Evolutionary conservation across 2,113 vertebrate genomes (phyloP).

Genomic region (Synchiropus splendidus): DNA sequence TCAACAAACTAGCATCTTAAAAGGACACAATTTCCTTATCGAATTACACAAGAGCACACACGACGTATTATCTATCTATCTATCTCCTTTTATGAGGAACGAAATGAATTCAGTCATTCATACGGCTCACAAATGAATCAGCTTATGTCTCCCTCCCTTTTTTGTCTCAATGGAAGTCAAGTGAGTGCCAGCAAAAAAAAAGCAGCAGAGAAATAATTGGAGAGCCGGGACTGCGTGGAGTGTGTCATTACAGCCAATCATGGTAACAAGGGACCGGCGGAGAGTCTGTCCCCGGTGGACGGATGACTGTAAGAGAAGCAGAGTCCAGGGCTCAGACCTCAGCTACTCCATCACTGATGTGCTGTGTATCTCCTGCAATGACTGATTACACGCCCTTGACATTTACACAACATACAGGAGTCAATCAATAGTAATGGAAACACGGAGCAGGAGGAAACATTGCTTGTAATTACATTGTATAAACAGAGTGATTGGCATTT

Average conservation of each 20-base stretch:
- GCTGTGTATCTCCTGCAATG: too few relatives aligned
- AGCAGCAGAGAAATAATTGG: conserved; percentile 47
- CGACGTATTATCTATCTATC: too few relatives aligned
- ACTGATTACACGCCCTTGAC: not conserved
- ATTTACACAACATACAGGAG: conserved; percentile 10
- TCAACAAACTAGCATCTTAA: too few relatives aligned
- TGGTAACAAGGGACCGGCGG: conserved; percentile 37
- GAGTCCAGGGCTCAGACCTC: conserved; percentile 20
- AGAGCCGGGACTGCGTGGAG: conserved; percentile 39
- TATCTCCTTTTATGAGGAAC: too few relatives aligned
- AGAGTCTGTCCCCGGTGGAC: conserved; percentile 33
- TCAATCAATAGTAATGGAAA: conserved; percentile 19
- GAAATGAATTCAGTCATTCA: conserved; percentile 13
- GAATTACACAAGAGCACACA: too few relatives aligned
- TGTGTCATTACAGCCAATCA: conserved; percentile 58
- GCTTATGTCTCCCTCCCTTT: conserved; percentile 23
- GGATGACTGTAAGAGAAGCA: conserved; percentile 29
- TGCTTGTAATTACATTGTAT: too few relatives aligned
- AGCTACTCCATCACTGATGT: conserved; percentile 23
- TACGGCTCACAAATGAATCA: not conserved
- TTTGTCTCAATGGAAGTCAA: conserved; percentile 40
- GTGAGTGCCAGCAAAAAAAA: conserved; percentile 47
- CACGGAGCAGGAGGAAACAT: not conserved
- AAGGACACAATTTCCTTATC: too few relatives aligned
- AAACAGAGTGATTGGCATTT: too few relatives aligned